Conservation (phyloP, 2,888 invertebrate genomes). For the Eupithecia dodoneata region DNA sequence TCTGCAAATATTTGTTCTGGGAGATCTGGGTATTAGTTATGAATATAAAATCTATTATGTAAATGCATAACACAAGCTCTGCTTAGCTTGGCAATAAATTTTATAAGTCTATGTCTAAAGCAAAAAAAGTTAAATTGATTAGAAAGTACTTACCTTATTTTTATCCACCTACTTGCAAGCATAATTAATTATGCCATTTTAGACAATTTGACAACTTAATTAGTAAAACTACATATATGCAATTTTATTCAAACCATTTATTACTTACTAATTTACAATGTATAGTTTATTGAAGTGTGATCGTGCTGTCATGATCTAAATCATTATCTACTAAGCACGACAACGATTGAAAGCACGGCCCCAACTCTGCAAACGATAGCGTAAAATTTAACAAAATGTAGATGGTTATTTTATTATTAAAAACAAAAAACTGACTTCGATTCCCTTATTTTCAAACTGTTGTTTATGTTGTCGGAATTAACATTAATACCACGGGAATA, state of each 20-base stretch:
- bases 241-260: not conserved
- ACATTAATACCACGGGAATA: too few relatives aligned
- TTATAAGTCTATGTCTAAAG: too few relatives aligned
- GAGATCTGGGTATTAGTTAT: too few relatives aligned
- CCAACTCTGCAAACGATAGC: not conserved
- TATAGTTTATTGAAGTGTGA: constrained; percentile 3
- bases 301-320: constrained; percentile 14
- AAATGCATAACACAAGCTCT: too few relatives aligned
- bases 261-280: not conserved
- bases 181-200: not conserved
- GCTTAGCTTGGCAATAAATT: too few relatives aligned
- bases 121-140: not conserved
- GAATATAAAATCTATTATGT: too few relatives aligned
- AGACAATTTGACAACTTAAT: not conserved
- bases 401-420: not conserved
- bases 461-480: too few relatives aligned
- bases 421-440: too few relatives aligned
- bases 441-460: too few relatives aligned
- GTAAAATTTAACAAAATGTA: not conserved
- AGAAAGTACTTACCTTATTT: not conserved
- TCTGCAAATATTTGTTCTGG: too few relatives aligned
- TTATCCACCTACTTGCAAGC: not conserved
- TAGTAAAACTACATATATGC: not conserved
- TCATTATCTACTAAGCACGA: constrained; percentile 29
- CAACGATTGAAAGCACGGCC: constrained; percentile 21